Conservation (phyloP, 1,140 invertebrate genomes). For the Drosophila ficusphila region DNA sequence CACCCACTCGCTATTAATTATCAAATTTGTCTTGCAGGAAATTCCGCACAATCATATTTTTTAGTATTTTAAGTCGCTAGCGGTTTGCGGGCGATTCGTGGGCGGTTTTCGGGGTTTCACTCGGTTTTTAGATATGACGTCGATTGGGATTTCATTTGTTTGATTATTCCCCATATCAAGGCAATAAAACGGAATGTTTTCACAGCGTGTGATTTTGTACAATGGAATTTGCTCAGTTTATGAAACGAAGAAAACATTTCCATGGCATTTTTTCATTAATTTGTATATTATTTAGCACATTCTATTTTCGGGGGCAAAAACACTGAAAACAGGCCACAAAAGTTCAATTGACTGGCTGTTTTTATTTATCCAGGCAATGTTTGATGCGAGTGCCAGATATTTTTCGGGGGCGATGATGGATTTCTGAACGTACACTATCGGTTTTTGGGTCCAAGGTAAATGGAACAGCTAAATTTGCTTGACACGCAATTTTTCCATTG, state of each 20-base stretch:
- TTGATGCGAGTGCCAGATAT: slow-evolving; percentile 32
- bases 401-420: slow-evolving; percentile 18
- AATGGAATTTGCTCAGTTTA: slow-evolving; percentile 47
- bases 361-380: slow-evolving; percentile 39
- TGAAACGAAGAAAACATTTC: slow-evolving; percentile 52
- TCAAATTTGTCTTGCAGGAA: slow-evolving; percentile 44
- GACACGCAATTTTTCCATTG: no score
- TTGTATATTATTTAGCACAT: slow-evolving; percentile 39
- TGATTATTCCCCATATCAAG: slow-evolving; percentile 42
- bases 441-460: slow-evolving; percentile 19
- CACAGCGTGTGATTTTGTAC: slow-evolving; percentile 8
- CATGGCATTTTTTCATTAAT: slow-evolving; percentile 33
- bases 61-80: slow-evolving; percentile 27
- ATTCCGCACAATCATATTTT: slow-evolving; percentile 48
- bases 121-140: slow-evolving; percentile 34
- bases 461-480: background rate
- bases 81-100: slow-evolving; percentile 42
- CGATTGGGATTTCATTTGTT: slow-evolving; percentile 33
- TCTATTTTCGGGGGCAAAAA: slow-evolving; percentile 56
- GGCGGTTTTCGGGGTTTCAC: slow-evolving; percentile 19
- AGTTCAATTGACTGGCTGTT: slow-evolving; percentile 58
- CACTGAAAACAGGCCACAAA: slow-evolving; percentile 32
- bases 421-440: slow-evolving; percentile 14
- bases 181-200: slow-evolving; percentile 36
- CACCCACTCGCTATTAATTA: slow-evolving; percentile 19